Base-by-base conservation (phyloP, 2,888 invertebrate species). In the Cataglyphis rosenhaueri region DNA sequence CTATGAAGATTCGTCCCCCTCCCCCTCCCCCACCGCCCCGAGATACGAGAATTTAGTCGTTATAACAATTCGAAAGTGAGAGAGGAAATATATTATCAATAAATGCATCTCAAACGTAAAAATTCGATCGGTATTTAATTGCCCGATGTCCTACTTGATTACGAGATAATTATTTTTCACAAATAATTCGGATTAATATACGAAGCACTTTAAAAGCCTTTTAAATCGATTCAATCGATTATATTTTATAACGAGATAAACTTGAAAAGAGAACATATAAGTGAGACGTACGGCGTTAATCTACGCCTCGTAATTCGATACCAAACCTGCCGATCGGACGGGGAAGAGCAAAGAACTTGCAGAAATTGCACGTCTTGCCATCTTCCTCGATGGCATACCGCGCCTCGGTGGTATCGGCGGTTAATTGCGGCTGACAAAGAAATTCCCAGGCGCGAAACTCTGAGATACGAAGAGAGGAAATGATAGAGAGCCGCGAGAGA, bases 341-440 rank as follows among this genome's bases (percentile, higher is more conserved):
- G n/a, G 52, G 55, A n/a, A 38, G 55, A 66, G 52, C 76, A n/a
- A 55, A 15, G 66, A 66, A 55, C 55, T 59, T 62, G 59, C 65
- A 57, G 32, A 44, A 64, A 55, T 32, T 71, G 68, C 71, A 68
- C 73, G 79, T 59, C 71, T 79, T 57, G 71, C 78, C 41, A 29
- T 59, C 52, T 32, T 75, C 65, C 25, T 55, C 81, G 57, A 55
- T n/a, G 81, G 25, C 64, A 52, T 55, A 62, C 55, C 64, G 59
- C 55, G n/a, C 35, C 64, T 25, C 65, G 74, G 62, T 25, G 75
- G 35, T 65, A 52, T 75, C 65, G 66, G n/a, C n/a, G 55, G 76
- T 76, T 76, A 84, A 84, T 84, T 66, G 81, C 78, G 57, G 76
- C 66, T 48, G 82, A 48, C 84, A 73, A 82, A 65, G 78, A 71